Conservation (phyloP, 2,888 invertebrate species). For the Luffia ferchaultella region DNA sequence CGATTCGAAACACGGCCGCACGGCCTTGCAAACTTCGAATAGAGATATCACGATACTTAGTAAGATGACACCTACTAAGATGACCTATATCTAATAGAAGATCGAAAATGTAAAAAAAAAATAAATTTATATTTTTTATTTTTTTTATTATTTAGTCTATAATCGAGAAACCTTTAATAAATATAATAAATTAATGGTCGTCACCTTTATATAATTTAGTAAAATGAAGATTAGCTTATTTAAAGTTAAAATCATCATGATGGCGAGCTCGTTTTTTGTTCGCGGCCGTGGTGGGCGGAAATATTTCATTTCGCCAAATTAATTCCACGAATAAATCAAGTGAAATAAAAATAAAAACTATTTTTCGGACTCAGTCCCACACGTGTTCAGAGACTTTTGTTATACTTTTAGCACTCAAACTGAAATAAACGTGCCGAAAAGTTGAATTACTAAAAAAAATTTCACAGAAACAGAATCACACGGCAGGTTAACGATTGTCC, state of each 20-base stretch:
- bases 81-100: too few species aligned
- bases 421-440: background rate
- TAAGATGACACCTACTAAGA: background rate
- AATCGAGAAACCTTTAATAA: too few species aligned
- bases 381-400: background rate
- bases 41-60: slow-evolving; percentile 1
- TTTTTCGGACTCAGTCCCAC: background rate
- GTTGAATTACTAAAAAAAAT: too few species aligned
- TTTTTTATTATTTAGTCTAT: too few species aligned
- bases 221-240: too few species aligned
- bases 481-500: too few species aligned
- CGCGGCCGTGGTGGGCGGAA: slow-evolving; percentile 20
- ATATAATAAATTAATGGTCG: too few species aligned
- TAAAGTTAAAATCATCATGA: too few species aligned
- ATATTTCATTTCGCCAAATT: slow-evolving; percentile 32
- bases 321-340: slow-evolving; percentile 29
- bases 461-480: too few species aligned
- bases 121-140: too few species aligned
- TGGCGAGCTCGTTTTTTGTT: slow-evolving; percentile 9
- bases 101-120: too few species aligned
- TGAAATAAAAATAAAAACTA: slow-evolving; percentile 12
- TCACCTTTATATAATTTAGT: too few species aligned
- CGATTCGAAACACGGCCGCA: background rate
- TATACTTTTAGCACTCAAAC: background rate
- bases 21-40: background rate